Evolutionary conservation across 1,140 invertebrate genomes (phyloP), one percentile per base, ranked within the genome.

Genomic region (Eufriesea mexicana): DNA sequence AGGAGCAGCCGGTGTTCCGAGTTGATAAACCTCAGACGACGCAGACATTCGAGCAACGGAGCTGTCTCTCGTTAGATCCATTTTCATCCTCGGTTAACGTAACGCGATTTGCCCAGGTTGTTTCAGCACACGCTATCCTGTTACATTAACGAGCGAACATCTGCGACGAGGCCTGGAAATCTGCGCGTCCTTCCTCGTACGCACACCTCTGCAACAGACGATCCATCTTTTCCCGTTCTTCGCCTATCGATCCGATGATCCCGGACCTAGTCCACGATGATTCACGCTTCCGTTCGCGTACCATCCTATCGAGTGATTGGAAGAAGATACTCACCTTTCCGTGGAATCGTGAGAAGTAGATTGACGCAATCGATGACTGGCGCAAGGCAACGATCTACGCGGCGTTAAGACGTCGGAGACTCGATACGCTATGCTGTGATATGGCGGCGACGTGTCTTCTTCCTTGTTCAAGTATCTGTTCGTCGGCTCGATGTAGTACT

Each of bases 401-500:
- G 96, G 96, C 92, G 96, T 95, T 84, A 95, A 94, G 59, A 98
- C 97, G 93, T 98, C 98, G 47, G 97, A 97, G 62, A 95, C 93
- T 89, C 96, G 96, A 94, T 98, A 98, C 80, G 98, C 96, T 91
- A 98, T 96, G 83, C 97, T 97, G 94, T 98, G 98, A 91, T 96
- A 96, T 28, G 92, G 81, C 47, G 94, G 94, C 80, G 95, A 95
- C 28, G 89, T 92, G 86, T 93, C 88, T 55, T 90, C 91, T 20
- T 92, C 83, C 25, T 76, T 80, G 45, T 89, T 83, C 73, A 95
- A 92, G 94, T 98, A 98, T 89, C 97, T 95, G 79, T 95, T 95
- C 47, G 97, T 95, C 25, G 98, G 98, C 93, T 99, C 98, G 72
- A 99, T 96, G 92, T 98, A 98, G 94, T 97, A 97, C 79, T 98